phyloP scores from a whole-genome alignment of 2,888 invertebrate genomes.

The Leptothorax acervorum region DNA sequence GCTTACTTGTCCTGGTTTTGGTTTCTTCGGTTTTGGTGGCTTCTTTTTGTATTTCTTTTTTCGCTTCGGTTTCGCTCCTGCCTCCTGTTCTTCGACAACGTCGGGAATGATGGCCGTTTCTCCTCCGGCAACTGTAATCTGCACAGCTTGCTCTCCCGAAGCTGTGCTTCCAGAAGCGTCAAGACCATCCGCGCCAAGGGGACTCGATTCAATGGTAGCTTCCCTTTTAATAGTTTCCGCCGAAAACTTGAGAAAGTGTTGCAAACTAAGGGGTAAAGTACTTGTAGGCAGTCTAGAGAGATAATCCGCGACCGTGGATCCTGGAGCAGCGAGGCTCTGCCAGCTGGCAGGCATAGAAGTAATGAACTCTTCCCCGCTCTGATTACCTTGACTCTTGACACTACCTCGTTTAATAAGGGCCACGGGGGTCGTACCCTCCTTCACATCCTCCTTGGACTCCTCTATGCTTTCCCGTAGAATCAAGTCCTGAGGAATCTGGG shows the following conservation, averaged over 20 bases:
- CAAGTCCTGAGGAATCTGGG: slow-evolving; percentile 90
- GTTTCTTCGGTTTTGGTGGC: slow-evolving; percentile 91
- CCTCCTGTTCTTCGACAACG: slow-evolving; percentile 82
- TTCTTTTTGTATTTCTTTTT: slow-evolving; percentile 94
- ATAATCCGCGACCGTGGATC: slow-evolving; percentile 86
- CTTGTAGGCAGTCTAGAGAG: slow-evolving; percentile 86
- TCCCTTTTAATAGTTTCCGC: slow-evolving; percentile 87
- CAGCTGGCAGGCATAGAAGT: slow-evolving; percentile 87
- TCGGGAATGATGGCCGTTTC: slow-evolving; percentile 86
- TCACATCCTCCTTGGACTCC: slow-evolving; percentile 85
- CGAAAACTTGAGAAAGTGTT: slow-evolving; percentile 89
- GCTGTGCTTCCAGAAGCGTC: slow-evolving; percentile 82
- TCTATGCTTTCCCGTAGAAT: slow-evolving; percentile 87
- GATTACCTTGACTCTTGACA: slow-evolving; percentile 85
- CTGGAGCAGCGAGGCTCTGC: slow-evolving; percentile 86
- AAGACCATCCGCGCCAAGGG: slow-evolving; percentile 84
- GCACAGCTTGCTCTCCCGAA: slow-evolving; percentile 86
- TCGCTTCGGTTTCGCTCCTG: slow-evolving; percentile 87
- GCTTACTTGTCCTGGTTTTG: slow-evolving; percentile 93
- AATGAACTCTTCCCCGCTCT: slow-evolving; percentile 83
- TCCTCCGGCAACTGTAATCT: slow-evolving; percentile 86
- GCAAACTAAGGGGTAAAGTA: slow-evolving; percentile 87
- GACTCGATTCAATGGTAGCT: slow-evolving; percentile 85
- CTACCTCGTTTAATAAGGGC: slow-evolving; percentile 85
- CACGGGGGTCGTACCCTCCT: slow-evolving; percentile 85